Conservation (phyloP, 92 coral and sea anemone species). For the Anthopleura xanthogrammica region DNA sequence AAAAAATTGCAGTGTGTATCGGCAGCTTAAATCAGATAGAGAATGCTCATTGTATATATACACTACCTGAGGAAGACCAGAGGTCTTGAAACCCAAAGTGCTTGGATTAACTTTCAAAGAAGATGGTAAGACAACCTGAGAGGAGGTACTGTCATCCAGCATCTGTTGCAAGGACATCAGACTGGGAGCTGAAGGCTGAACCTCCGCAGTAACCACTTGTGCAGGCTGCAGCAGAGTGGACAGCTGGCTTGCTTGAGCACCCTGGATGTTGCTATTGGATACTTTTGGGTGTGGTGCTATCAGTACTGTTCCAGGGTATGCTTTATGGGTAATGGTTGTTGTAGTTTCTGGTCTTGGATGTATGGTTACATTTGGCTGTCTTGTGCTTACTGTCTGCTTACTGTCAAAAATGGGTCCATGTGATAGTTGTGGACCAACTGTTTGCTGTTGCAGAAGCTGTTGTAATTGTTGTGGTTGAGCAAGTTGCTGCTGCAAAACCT, state of each 20-base stretch:
- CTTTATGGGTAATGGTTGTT: neutral
- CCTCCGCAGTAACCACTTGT: neutral
- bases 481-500: constrained; percentile 27
- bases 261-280: neutral
- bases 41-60: too few species aligned
- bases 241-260: neutral
- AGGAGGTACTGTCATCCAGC: neutral
- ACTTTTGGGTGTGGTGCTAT: constrained; percentile 35
- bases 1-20: too few species aligned
- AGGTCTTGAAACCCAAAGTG: neutral
- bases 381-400: neutral
- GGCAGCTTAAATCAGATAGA: too few species aligned
- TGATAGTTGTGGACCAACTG: constrained; percentile 3
- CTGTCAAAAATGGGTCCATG: constrained; percentile 1
- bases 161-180: constrained; percentile 33
- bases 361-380: neutral
- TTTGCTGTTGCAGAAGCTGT: constrained; percentile 34
- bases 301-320: constrained; percentile 5
- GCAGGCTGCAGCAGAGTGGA: constrained; percentile 2
- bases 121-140: constrained; percentile 10
- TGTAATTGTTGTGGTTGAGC: constrained; percentile 39
- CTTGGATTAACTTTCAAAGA: constrained; percentile 5
- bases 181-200: neutral
- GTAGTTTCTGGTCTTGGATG: constrained; percentile 11
- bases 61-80: constrained; percentile 11